Evolutionary conservation across 2,113 vertebrate genomes (phyloP), one percentile per base, ranked within the genome.

Genomic region (Alaudala cheleensis): DNA sequence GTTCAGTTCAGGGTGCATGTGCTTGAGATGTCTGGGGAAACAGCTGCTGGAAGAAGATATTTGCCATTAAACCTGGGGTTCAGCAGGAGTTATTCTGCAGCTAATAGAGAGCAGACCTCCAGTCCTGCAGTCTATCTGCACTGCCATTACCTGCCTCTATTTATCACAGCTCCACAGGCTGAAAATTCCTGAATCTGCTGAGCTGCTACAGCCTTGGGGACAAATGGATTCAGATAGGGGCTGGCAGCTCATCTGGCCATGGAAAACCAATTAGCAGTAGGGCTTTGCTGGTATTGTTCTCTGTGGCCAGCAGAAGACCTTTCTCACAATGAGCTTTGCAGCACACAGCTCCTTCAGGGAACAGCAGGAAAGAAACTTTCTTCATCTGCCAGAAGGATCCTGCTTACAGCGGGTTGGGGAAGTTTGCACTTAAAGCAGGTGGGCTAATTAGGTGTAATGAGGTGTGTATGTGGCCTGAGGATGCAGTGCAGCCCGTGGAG

Each of bases 231-330:
- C 88, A 61, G 53, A 83, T 5, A 50, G 66, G 72, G 51, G 6
- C 10, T 84, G 70, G 64, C 71, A 62, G 60, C 51, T 95, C 97
- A 88, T 85, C 50, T 91, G 77, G 78, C 60, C 31, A 3, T 53
- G 64, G 74, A 93, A 85, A 95, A 95, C 81, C 94, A 96, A 91
- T 94, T 86, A 97, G 69, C 62, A 84, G 62, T 2, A 42, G 61
- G 61, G 84, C 62, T 88, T 72, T 76, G 44, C 56, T 93, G 72
- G 62, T 67, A 23, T 73, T 95, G 71, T 92, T 92, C 77, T 57
- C 90, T 51, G 29, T 22, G 56, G 66, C 58, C 67, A 88, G 49
- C 24, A 57, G 80, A 74, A 80, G 80, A 57, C 54, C 31, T 69
- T 62, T 65, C 49, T 40, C 74, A 20, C 86, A 85, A 57, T 4